A percentile compares a stretch with the other conserved stretches of the same genome.
These are phyloP conservation scores for Pentamera pediparva DNA, from an alignment of 53 echinoderm and acorn worm species.

Conservation along the genomic window DNA sequence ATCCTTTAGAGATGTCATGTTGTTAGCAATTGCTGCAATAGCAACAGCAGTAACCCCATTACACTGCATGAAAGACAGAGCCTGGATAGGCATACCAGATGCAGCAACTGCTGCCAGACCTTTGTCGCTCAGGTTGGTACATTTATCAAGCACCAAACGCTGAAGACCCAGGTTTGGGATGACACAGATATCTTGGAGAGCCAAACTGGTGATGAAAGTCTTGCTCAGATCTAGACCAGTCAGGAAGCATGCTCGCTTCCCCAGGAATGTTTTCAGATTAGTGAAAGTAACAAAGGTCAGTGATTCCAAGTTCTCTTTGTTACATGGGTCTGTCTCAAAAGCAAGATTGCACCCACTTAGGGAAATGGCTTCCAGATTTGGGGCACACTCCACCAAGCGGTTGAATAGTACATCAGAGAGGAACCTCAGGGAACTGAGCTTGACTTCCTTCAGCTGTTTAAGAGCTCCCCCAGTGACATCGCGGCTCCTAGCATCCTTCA, in stretches of 20 bases:
- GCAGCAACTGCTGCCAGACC: conserved; percentile 58
- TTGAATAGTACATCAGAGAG: conserved; percentile 71
- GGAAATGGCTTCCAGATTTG: conserved; percentile 59
- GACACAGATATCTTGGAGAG: conserved; percentile 49
- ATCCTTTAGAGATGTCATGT: conserved; percentile 19
- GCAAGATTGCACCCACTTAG: conserved; percentile 88
- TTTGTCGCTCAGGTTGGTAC: conserved; percentile 57
- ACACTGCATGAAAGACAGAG: conserved; percentile 56
- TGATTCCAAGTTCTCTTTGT: conserved; percentile 38
- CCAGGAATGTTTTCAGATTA: conserved; percentile 57
- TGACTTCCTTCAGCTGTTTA: conserved; percentile 43
- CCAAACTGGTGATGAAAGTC: conserved; percentile 63
- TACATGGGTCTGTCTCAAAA: conserved; percentile 50
- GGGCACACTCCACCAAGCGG: conserved; percentile 50
- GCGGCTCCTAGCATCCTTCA: conserved; percentile 44
- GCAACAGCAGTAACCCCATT: conserved; percentile 38
- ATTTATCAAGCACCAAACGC: conserved; percentile 54
- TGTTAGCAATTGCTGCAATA: conserved; percentile 51
- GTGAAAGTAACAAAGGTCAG: conserved; percentile 62
- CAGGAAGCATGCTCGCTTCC: conserved; percentile 26
- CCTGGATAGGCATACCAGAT: conserved; percentile 43
- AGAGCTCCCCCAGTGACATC: conserved; percentile 34
- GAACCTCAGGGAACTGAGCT: conserved; percentile 57
- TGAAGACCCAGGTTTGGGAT: conserved; percentile 55
- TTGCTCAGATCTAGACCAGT: conserved; percentile 61